phyloP scores from a whole-genome alignment of 1,140 invertebrate species.

The Brachionus asplanchnoidis region DNA sequence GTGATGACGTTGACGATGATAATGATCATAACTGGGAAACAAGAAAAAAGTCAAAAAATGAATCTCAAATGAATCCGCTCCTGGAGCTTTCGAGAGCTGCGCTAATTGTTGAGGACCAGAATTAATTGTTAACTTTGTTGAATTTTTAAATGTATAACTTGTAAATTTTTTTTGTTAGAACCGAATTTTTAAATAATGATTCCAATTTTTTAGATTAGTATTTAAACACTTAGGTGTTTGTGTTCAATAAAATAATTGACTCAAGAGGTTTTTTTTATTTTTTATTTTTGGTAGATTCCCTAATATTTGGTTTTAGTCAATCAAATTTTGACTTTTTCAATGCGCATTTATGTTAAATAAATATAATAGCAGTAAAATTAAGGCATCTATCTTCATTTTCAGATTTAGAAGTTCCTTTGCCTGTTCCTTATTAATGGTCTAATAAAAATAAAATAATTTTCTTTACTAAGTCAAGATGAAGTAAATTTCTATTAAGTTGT shows the following conservation, averaged over 20 bases:
- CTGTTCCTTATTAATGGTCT: too few species aligned
- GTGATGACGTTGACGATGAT: not conserved
- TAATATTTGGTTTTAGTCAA: not conserved
- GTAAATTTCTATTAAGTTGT: too few species aligned
- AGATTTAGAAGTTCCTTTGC: too few species aligned
- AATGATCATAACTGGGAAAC: not conserved
- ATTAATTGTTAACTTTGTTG: slow-evolving; percentile 15
- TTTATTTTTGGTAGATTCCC: not conserved
- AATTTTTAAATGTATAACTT: not conserved
- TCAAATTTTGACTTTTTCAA: not conserved
- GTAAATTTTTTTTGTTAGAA: not conserved
- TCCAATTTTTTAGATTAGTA: slow-evolving; percentile 34
- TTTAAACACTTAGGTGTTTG: not conserved
- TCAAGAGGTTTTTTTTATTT: not conserved
- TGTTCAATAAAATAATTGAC: not conserved
- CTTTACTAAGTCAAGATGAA: too few species aligned
- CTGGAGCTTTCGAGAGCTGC: slow-evolving; percentile 7
- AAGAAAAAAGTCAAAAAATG: not conserved
- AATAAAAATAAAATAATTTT: too few species aligned
- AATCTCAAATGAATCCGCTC: not conserved
- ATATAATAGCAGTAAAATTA: not conserved
- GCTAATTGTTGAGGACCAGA: not conserved
- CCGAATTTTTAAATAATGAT: not conserved
- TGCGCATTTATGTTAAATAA: not conserved
- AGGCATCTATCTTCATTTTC: not conserved